A percentile compares a stretch with the other conserved stretches of the same genome.
Conservation (phyloP, 1,140 invertebrate species). For the Drosophila cardini region DNA sequence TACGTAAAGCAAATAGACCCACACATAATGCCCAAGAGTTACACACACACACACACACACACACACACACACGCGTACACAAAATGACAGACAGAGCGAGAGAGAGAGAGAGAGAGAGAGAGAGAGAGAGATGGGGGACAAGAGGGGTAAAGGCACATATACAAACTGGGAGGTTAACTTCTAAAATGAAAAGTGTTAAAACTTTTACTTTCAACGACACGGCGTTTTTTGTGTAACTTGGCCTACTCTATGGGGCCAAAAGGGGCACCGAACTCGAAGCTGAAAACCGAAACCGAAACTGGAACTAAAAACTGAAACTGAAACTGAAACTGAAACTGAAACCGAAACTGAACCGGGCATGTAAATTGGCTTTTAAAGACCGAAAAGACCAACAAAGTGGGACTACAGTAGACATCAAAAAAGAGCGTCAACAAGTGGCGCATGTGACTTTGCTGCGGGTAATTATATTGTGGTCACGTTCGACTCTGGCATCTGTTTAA, state of each 20-base stretch:
- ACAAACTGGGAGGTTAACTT: constrained; percentile 44
- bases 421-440: constrained; percentile 70
- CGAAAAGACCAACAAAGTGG: constrained; percentile 26
- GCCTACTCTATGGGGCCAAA: constrained; percentile 16
- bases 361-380: constrained; percentile 79
- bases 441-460: constrained; percentile 62
- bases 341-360: constrained; percentile 43
- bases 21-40: constrained; percentile 19
- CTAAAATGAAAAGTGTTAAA: constrained; percentile 83
- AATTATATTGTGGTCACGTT: constrained; percentile 84
- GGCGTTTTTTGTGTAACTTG: constrained; percentile 57
- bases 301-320: constrained; percentile 5
- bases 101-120: constrained; percentile 14
- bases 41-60: constrained; percentile 1
- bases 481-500: constrained; percentile 74
- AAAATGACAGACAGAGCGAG: constrained; percentile 25
- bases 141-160: not conserved
- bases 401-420: constrained; percentile 13
- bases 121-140: not conserved
- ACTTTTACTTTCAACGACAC: constrained; percentile 63
- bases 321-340: not conserved
- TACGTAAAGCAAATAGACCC: constrained; percentile 74
- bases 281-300: constrained; percentile 4
- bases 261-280: constrained; percentile 8
- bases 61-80: constrained; percentile 10